phyloP scores from a whole-genome alignment of 2,797 vertebrate species.

The Leptoclinus maculatus region DNA sequence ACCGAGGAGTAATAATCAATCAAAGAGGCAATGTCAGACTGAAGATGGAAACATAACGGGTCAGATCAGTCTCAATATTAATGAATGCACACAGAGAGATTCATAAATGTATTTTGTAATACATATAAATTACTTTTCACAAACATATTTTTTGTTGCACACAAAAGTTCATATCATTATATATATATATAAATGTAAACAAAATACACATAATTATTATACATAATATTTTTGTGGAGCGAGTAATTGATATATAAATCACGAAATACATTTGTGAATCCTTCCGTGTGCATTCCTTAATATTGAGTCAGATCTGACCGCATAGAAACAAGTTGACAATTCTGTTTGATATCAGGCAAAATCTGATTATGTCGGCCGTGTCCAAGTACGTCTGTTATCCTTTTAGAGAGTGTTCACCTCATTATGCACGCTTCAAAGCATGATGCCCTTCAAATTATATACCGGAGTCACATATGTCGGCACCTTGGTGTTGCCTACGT shows the following conservation, averaged over 20 bases:
- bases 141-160: no score
- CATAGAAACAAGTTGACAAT: no score
- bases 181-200: no score
- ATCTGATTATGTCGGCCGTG: constrained; percentile 41
- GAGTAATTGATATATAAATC: neutral
- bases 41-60: no score
- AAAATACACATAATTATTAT: no score
- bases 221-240: neutral
- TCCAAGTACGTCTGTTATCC: constrained; percentile 43
- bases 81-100: no score
- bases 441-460: constrained; percentile 59
- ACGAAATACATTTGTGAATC: neutral
- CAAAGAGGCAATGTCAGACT: neutral
- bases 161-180: no score
- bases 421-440: constrained; percentile 53
- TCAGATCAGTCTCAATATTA: no score
- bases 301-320: neutral
- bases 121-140: no score
- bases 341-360: neutral
- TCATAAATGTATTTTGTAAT: no score
- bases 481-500: constrained; percentile 50
- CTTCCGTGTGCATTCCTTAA: neutral
- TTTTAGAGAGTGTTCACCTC: constrained; percentile 33
- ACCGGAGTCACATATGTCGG: constrained; percentile 43
- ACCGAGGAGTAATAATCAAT: neutral